Base-by-base conservation (phyloP, 1,140 invertebrate genomes). In the Centruroides sculpturatus region DNA sequence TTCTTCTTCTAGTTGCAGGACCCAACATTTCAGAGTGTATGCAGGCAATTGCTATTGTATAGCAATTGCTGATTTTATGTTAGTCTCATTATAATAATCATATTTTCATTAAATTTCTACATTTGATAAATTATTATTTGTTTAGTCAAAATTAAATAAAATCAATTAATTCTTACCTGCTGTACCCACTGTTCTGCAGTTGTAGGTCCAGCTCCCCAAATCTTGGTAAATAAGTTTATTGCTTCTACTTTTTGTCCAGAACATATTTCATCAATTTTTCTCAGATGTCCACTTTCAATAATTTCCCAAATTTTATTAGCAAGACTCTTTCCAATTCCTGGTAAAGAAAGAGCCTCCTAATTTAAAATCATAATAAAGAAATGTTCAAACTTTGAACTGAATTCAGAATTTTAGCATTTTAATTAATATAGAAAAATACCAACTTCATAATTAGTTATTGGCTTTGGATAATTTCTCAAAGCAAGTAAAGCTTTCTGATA, bases 281-380 rank as follows among this genome's bases (percentile, higher is more conserved):
- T 60, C 35, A 79, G 64, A 23, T 72, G 68, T 13, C 79, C 79
- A 67, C 74, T 77, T 65, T 78, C 72, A n/a, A 75, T 60, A 59
- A 80, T 77, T 68, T 80, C 79, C 68, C 71, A 73, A 12, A 80
- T 75, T 70, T 80, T 80, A 57, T 75, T 73, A 4, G 78, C 77
- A 52, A 80, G 69, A 62, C 72, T 70, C 34, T 68, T 67, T 11
- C 78, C 78, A 41, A 80, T 67, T 56, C 74, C 74, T 49, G 71
- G 73, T 53, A 79, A 64, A 35, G 66, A 55, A 58, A 65, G 70
- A 3, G 76, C 77, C 66, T 79, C 76, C 77, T 78, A 52, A 11
- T 62, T 47, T 35, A 48, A 6, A 59, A 64, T 48, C 35, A 13
- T 57, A 23, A 23, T 23, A 23, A 23, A 23, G 23, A 23, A 23